Base-by-base conservation (phyloP, 23 tunicate genomes). In the Phallusia fumigata region DNA sequence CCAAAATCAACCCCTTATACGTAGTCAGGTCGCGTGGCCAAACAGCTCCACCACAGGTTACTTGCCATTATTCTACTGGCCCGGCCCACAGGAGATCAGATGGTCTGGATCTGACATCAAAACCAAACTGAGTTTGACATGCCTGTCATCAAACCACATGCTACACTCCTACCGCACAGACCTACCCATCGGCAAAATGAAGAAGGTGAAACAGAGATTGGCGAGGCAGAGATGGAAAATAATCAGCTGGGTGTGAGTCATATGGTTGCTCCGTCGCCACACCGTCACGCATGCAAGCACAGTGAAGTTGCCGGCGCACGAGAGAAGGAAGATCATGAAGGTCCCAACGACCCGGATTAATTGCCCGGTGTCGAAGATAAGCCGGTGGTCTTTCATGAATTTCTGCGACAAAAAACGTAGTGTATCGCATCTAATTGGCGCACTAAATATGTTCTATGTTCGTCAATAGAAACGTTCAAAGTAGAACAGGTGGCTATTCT, bases 171-270 rank as follows among this genome's bases (percentile, higher is more conserved):
- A 40, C 8, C 10, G 10, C 47, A 40, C 10, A 5, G 13, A 84
- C 95, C 79, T 53, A 91, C 96, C 96, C 85, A 87, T 83, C 2
- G 96, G 96, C 0, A 91, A 65, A 50, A 91, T 65, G 78, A 87
- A 83, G 24, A 87, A 40, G 22, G 96, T 91, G 52, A 87, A 91
- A 31, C 52, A 75, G 8, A 91, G 78, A 53, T 91, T 87, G n/a
- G 96, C 96, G n/a, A 83, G 50, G 24, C 91, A 80, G 49, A 91
- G 72, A 64, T 91, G 85, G 19, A 78, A 30, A 78, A 91, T 83
- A 13, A 91, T 78, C 10, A 83, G 50, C 65, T 91, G 96, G 36
- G 84, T n/a, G 73, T 87, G 88, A 36, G 75, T 73, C 53, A 30
- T 31, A 15, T 52, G 50, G 19, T 72, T 81, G 24, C 76, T 73